These are phyloP conservation scores for Myotis myotis DNA, from an alignment of 2,797 vertebrate genomes.

Conservation along the genomic window DNA sequence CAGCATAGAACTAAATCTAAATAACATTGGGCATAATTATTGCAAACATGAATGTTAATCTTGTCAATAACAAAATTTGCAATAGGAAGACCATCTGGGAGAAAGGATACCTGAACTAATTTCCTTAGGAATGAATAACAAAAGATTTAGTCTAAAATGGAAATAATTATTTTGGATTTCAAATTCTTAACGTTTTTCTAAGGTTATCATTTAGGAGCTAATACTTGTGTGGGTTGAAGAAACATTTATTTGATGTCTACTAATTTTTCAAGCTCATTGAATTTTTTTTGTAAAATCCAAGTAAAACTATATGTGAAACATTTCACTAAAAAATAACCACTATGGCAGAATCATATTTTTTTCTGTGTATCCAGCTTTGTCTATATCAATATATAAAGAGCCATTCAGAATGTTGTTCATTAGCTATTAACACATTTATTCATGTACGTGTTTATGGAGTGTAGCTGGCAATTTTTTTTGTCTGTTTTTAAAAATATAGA, in stretches of 20 bases:
- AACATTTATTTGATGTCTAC: constrained; percentile 30
- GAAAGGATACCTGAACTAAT: not conserved
- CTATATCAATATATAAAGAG: not conserved
- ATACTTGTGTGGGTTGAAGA: not conserved
- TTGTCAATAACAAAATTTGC: not conserved
- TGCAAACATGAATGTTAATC: not conserved
- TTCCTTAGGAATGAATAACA: not conserved
- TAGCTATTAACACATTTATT: not conserved
- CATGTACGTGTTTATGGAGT: not conserved
- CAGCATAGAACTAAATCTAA: not conserved
- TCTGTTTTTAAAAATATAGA: not conserved
- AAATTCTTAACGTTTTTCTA: not conserved
- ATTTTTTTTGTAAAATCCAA: not conserved
- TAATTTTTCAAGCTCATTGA: not conserved
- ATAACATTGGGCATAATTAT: not conserved
- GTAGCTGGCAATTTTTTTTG: not conserved
- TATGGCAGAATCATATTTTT: not conserved
- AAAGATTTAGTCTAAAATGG: not conserved
- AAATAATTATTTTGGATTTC: not conserved
- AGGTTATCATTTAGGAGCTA: not conserved
- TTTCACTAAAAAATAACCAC: not conserved
- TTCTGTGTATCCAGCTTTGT: not conserved
- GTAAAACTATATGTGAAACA: not conserved
- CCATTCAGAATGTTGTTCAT: not conserved
- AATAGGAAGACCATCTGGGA: not conserved